Conservation (phyloP, 2,797 vertebrate species). For the Aselliscus stoliczkanus region DNA sequence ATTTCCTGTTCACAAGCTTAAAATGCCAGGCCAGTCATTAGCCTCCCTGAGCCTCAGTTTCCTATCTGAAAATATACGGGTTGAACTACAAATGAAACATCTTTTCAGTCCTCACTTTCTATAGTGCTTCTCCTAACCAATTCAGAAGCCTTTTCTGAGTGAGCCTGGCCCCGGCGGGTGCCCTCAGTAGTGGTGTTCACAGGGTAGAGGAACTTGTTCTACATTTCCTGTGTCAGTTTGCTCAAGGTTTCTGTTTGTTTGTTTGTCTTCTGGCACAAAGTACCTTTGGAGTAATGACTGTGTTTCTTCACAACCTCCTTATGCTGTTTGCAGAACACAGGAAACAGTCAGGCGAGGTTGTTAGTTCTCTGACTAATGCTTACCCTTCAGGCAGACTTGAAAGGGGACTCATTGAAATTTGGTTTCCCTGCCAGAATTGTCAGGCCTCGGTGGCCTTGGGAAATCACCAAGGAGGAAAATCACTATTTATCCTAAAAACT, state of each 20-base stretch:
- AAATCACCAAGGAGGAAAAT: constrained; percentile 67
- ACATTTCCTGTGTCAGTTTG: not conserved
- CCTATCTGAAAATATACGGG: not conserved
- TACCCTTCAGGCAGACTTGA: constrained; percentile 47
- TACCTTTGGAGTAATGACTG: not conserved
- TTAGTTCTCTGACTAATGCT: constrained; percentile 62
- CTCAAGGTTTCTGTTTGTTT: not conserved
- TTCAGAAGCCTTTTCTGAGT: not conserved
- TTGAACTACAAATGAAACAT: not conserved
- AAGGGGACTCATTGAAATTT: constrained; percentile 70
- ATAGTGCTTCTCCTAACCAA: not conserved
- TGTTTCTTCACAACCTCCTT: not conserved
- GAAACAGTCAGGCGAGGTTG: constrained; percentile 12
- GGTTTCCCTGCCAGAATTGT: constrained; percentile 68
- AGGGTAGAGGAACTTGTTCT: not conserved
- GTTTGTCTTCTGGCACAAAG: not conserved
- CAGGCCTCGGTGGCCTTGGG: constrained; percentile 66
- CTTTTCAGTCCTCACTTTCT: not conserved
- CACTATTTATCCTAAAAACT: constrained; percentile 61
- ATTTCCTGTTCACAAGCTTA: not conserved
- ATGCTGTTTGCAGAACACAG: not conserved
- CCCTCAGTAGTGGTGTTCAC: fast-evolving
- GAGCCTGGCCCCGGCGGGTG: fast-evolving
- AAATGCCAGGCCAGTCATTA: not conserved
- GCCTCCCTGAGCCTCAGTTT: not conserved